phyloP scores from a whole-genome alignment of 1,140 invertebrate genomes.

The Leptinotarsa texana region DNA sequence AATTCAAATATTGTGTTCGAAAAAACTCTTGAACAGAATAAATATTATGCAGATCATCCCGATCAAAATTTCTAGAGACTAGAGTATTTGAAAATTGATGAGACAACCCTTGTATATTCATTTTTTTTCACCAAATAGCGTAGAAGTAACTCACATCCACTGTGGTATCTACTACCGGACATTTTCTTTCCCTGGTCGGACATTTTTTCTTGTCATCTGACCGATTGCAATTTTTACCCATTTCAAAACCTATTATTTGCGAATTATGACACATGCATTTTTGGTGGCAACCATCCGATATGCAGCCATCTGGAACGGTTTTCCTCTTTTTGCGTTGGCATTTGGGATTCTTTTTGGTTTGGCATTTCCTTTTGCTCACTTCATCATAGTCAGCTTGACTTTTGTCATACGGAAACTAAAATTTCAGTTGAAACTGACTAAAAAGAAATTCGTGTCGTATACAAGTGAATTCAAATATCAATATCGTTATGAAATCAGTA shows the following conservation, averaged over 20 bases:
- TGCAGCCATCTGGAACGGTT: conserved; percentile 2
- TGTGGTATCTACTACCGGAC: neutral
- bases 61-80: too few species aligned
- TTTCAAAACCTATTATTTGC: neutral
- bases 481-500: too few species aligned
- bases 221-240: neutral
- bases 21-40: too few species aligned
- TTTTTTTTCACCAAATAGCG: too few species aligned
- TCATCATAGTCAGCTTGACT: neutral
- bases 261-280: neutral
- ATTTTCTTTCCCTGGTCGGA: neutral
- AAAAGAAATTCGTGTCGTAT: too few species aligned
- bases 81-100: too few species aligned
- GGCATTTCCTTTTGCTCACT: conserved; percentile 16
- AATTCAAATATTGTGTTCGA: too few species aligned
- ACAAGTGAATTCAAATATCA: too few species aligned
- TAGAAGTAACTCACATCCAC: neutral
- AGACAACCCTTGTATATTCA: too few species aligned
- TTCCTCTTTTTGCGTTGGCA: conserved; percentile 15
- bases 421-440: neutral
- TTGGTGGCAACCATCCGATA: neutral
- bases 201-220: neutral
- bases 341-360: conserved; percentile 7
- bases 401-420: conserved; percentile 12
- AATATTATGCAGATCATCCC: too few species aligned